Evolutionary conservation across 23 tunicate genomes (phyloP).

Genomic region (Corella eumyota): DNA sequence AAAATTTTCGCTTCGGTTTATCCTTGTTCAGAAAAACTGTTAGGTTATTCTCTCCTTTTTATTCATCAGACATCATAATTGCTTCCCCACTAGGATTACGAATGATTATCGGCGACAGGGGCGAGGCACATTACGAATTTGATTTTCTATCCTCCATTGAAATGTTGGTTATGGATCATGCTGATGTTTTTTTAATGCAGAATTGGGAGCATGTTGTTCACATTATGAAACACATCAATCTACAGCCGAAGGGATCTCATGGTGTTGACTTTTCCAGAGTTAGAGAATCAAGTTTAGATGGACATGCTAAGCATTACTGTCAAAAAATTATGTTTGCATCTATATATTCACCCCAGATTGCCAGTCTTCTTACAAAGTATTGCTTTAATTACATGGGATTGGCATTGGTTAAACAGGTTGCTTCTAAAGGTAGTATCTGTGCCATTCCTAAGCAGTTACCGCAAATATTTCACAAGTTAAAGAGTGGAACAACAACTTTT

Average conservation of each 20-base stretch:
- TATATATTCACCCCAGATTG: constrained; percentile 24
- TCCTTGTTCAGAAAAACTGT: constrained; percentile 23
- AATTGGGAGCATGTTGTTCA: constrained; percentile 89
- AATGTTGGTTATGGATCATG: constrained; percentile 56
- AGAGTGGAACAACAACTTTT: not conserved
- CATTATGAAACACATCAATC: constrained; percentile 57
- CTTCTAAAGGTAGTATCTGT: constrained; percentile 43
- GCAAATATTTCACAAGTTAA: constrained; percentile 23
- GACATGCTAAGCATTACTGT: constrained; percentile 65
- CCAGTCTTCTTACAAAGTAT: constrained; percentile 41
- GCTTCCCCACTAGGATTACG: constrained; percentile 90
- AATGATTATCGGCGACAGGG: constrained; percentile 69
- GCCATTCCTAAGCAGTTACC: constrained; percentile 48
- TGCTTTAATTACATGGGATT: constrained; percentile 66
- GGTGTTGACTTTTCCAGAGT: constrained; percentile 82
- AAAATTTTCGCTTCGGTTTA: constrained; percentile 73
- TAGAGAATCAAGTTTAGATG: constrained; percentile 45
- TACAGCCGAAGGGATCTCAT: constrained; percentile 67
- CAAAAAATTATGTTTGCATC: constrained; percentile 42
- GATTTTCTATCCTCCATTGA: constrained; percentile 87
- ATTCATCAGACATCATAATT: constrained; percentile 78
- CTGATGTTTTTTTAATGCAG: constrained; percentile 90
- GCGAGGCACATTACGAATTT: constrained; percentile 67
- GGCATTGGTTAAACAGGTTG: constrained; percentile 10
- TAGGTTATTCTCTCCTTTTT: constrained; percentile 71